Conservation (phyloP, 2,888 invertebrate species). For the Papilio elwesi region DNA sequence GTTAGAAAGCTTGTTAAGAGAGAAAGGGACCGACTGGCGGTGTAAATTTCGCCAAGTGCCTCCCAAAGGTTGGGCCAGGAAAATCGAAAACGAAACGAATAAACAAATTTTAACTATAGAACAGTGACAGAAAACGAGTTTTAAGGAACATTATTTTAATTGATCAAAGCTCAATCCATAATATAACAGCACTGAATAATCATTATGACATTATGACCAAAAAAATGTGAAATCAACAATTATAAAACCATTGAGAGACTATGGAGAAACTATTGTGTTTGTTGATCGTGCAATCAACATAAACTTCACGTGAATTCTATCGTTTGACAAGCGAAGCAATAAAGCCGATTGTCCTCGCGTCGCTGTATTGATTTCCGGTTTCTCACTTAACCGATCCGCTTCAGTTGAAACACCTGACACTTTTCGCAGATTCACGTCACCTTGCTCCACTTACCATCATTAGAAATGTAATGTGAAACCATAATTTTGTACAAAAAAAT, state of each 20-base stretch:
- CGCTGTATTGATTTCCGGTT: conserved; percentile 32
- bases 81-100: conserved; percentile 2
- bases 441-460: background rate
- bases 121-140: no score
- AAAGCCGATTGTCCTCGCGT: conserved; percentile 3
- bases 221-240: background rate
- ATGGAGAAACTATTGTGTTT: background rate
- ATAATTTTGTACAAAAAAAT: background rate
- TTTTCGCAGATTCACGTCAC: conserved; percentile 21
- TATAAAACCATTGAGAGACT: background rate
- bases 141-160: no score
- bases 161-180: background rate
- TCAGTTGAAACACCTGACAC: conserved; percentile 9
- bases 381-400: conserved; percentile 29
- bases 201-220: no score
- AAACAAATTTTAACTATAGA: no score
- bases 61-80: conserved; percentile 57
- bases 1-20: conserved; percentile 78
- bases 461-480: background rate
- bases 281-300: background rate
- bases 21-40: conserved; percentile 65
- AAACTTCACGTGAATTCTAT: conserved; percentile 2
- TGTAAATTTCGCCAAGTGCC: conserved; percentile 75
- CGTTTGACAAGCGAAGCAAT: background rate
- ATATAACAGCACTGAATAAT: background rate